phyloP scores from a whole-genome alignment of 1,140 invertebrate genomes.

The Zophobas morio region DNA sequence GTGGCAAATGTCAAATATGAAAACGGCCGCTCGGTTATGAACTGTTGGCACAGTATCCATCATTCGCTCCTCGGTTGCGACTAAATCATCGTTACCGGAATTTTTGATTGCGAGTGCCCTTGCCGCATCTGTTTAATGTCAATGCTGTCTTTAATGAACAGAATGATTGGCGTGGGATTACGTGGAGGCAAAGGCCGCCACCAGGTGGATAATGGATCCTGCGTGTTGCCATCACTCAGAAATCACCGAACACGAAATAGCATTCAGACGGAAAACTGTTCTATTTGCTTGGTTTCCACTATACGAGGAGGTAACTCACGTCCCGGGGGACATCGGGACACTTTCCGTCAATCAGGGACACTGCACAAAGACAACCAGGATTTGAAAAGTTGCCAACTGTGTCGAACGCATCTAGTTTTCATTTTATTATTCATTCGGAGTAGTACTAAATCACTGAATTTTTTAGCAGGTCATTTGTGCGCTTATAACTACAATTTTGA shows the following conservation, averaged over 20 bases:
- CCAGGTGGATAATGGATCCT: conserved; percentile 52
- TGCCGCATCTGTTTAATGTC: not conserved
- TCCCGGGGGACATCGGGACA: conserved; percentile 21
- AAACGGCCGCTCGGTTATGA: not conserved
- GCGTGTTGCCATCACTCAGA: conserved; percentile 51
- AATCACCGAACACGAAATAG: conserved; percentile 52
- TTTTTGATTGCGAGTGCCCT: not conserved
- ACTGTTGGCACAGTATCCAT: conserved; percentile 18
- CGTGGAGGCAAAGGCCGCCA: conserved; percentile 39
- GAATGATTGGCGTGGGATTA: conserved; percentile 44
- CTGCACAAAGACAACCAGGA: too few relatives aligned
- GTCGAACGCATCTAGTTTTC: too few relatives aligned
- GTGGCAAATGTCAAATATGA: conserved; percentile 25
- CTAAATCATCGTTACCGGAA: conserved; percentile 5
- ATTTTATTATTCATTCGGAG: too few relatives aligned
- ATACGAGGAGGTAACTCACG: conserved; percentile 26
- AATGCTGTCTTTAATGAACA: conserved; percentile 46
- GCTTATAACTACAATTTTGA: too few relatives aligned
- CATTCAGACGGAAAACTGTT: conserved; percentile 48
- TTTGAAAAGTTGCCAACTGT: too few relatives aligned
- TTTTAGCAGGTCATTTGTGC: too few relatives aligned
- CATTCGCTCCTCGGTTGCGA: conserved; percentile 3
- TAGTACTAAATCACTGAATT: too few relatives aligned
- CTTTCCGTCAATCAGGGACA: not conserved
- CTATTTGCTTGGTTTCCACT: conserved; percentile 44